A percentile compares a stretch with the other conserved stretches of the same genome.
These are phyloP conservation scores for Drosophila dunni DNA, from an alignment of 1,140 invertebrate genomes.

Conservation along the genomic window DNA sequence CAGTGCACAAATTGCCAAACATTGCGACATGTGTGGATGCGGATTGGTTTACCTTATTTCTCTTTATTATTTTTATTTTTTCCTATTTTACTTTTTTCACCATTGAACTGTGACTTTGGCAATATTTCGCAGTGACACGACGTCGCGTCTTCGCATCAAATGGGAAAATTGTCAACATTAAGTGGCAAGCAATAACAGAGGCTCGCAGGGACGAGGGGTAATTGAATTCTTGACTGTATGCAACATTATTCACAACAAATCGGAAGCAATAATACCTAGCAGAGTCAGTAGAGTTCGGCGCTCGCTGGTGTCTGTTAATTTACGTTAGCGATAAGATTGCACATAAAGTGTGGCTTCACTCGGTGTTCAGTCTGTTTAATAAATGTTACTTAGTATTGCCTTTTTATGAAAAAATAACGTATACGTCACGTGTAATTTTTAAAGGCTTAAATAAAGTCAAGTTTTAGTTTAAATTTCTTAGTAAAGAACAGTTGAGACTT, in stretches of 20 bases:
- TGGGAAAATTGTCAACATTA: constrained; percentile 82
- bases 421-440: too few species aligned
- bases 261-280: constrained; percentile 74
- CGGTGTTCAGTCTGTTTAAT: constrained; percentile 7
- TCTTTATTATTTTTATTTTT: constrained; percentile 10
- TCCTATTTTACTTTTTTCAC: constrained; percentile 5
- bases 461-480: too few species aligned
- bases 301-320: constrained; percentile 52
- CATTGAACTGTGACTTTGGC: constrained; percentile 56
- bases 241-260: constrained; percentile 79
- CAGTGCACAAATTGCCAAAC: constrained; percentile 79
- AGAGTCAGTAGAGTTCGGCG: not conserved
- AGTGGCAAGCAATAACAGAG: constrained; percentile 63
- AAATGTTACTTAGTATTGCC: constrained; percentile 7
- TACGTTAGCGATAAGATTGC: constrained; percentile 61
- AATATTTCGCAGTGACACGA: constrained; percentile 61
- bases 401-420: too few species aligned
- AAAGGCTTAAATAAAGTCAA: too few species aligned
- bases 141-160: constrained; percentile 60
- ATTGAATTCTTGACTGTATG: constrained; percentile 76
- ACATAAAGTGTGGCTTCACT: constrained; percentile 34
- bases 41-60: constrained; percentile 64
- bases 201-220: constrained; percentile 40
- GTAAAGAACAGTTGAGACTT: too few species aligned
- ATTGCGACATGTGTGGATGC: constrained; percentile 63